Percentiles rank a stretch among this genome's conserved stretches.
Evolutionary conservation across 2,888 invertebrate species (phyloP).

Genomic region (Helicoverpa assulta): DNA sequence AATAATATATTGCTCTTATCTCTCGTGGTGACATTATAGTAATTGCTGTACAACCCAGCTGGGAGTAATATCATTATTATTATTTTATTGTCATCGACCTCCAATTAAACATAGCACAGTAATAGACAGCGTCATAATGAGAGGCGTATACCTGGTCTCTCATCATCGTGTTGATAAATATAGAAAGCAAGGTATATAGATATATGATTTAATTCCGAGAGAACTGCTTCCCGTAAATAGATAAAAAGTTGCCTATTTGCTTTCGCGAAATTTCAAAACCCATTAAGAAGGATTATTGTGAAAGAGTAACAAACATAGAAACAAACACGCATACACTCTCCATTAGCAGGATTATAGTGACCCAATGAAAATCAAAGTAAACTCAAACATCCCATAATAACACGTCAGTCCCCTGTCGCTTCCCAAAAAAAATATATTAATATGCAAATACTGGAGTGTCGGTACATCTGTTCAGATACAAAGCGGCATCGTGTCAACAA

Average conservation of each 20-base stretch:
- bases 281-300: neutral
- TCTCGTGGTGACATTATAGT: neutral
- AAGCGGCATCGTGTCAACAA: conserved; percentile 41
- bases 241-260: too few species aligned
- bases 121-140: too few species aligned
- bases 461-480: conserved; percentile 20
- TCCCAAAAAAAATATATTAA: conserved; percentile 44
- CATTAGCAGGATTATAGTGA: neutral
- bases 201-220: too few species aligned
- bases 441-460: conserved; percentile 46
- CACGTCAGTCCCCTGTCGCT: conserved; percentile 37
- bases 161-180: too few species aligned
- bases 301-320: too few species aligned
- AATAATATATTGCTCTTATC: conserved; percentile 15
- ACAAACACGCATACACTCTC: too few species aligned
- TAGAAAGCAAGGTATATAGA: too few species aligned
- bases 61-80: neutral
- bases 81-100: neutral
- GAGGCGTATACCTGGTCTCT: too few species aligned
- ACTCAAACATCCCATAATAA: conserved; percentile 18
- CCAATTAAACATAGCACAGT: neutral
- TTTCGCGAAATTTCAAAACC: too few species aligned
- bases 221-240: too few species aligned
- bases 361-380: neutral
- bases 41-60: conserved; percentile 7